These are phyloP conservation scores for Loripinus fragilis DNA, from an alignment of 2,888 invertebrate genomes.

Conservation along the genomic window DNA sequence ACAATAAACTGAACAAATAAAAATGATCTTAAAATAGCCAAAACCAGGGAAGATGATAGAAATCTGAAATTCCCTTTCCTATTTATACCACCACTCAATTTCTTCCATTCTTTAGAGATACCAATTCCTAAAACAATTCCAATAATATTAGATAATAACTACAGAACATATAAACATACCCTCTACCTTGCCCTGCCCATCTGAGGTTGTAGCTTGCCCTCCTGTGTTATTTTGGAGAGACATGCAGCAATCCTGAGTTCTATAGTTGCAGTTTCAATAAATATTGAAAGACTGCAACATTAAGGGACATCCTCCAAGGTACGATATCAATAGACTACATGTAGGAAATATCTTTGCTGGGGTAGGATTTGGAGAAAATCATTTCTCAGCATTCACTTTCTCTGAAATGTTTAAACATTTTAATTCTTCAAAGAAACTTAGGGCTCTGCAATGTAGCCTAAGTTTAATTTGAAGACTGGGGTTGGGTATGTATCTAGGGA, in stretches of 20 bases:
- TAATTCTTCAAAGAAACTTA: too few species aligned
- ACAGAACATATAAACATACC: background rate
- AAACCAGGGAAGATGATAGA: too few species aligned
- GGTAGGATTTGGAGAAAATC: slow-evolving; percentile 27
- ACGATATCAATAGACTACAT: background rate
- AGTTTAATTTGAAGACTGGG: too few species aligned
- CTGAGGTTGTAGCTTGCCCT: slow-evolving; percentile 58
- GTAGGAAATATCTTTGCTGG: background rate
- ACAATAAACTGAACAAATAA: too few species aligned
- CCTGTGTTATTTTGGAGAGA: slow-evolving; percentile 64
- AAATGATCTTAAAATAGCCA: too few species aligned
- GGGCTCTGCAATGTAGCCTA: too few species aligned
- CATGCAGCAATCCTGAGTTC: slow-evolving; percentile 60
- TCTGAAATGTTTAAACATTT: too few species aligned
- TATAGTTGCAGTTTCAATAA: background rate
- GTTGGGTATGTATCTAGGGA: too few species aligned
- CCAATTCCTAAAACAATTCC: background rate
- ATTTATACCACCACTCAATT: background rate
- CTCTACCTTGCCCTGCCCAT: background rate
- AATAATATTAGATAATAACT: too few species aligned
- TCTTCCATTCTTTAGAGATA: background rate
- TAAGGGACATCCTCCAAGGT: background rate
- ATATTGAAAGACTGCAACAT: background rate
- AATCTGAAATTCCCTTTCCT: slow-evolving; percentile 7
- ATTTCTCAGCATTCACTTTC: slow-evolving; percentile 7